Evolutionary conservation across 2,888 invertebrate genomes (phyloP).

Genomic region (Dolomedes plantarius): DNA sequence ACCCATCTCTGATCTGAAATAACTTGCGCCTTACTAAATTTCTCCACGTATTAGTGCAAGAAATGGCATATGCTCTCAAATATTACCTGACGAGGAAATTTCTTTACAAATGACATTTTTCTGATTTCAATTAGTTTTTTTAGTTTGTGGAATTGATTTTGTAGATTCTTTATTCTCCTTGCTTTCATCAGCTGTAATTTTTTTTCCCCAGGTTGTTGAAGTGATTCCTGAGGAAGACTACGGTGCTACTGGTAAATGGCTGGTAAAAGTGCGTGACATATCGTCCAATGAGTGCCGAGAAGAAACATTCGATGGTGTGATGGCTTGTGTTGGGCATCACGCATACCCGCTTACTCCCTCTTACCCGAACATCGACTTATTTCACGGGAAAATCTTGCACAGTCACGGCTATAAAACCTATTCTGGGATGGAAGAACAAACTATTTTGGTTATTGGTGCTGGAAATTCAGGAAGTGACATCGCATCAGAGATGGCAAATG

Average conservation of each 20-base stretch:
- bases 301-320: conserved; percentile 78
- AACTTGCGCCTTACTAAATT: too few relatives aligned
- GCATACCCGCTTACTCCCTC: conserved; percentile 77
- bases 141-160: too few relatives aligned
- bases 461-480: conserved; percentile 78
- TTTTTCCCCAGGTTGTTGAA: conserved; percentile 47
- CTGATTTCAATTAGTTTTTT: too few relatives aligned
- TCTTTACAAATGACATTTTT: too few relatives aligned
- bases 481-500: conserved; percentile 76
- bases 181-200: too few relatives aligned
- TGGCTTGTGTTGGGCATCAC: conserved; percentile 79
- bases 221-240: conserved; percentile 74
- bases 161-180: too few relatives aligned
- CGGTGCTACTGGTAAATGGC: conserved; percentile 75
- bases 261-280: conserved; percentile 72
- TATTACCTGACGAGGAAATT: too few relatives aligned
- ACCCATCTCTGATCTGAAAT: too few relatives aligned
- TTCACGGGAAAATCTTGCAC: conserved; percentile 74
- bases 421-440: conserved; percentile 74
- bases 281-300: conserved; percentile 33
- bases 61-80: too few relatives aligned
- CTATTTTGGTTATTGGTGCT: conserved; percentile 78
- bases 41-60: too few relatives aligned
- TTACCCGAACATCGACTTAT: conserved; percentile 77
- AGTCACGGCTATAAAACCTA: conserved; percentile 72